Base-by-base conservation (phyloP, 2,888 invertebrate species). In the Amiota minor region DNA sequence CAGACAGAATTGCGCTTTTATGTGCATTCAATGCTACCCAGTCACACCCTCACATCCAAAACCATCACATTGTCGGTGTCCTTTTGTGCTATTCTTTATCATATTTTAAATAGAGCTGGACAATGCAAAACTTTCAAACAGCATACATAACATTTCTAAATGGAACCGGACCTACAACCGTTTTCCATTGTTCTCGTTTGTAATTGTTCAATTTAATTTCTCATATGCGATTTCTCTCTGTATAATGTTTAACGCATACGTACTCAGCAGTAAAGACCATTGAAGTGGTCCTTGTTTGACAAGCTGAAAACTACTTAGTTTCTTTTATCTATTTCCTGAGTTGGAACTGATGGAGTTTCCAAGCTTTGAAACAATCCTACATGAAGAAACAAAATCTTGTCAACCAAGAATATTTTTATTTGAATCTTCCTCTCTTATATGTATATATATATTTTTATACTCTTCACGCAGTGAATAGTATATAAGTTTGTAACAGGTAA, bases 1-100 rank as follows among this genome's bases (percentile, higher is more conserved):
- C 35, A 35, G 50, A 59, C 68, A 1, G 53, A 69, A 70, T 65
- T 72, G 59, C 56, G 64, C 69, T 76, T 75, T 73, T 73, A 71
- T 75, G 68, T 47, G 46, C 56, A 62, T 20, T 62, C 20, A 23
- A 49, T 11, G 59, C 35, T 35, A 35, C 2, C n/a, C 50, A 16
- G 65, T 65, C 20, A n/a, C 35, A 35, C 16, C 56, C 18, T 59
- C 11, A 18, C 56, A 50, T 50, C n/a, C 53, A n/a, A 12, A 50
- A 50, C 53, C 53, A 50, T 3, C 12, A n/a, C 56, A 16, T 65
- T 47, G 10, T 47, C 65, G 47, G 1, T 65, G 64, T 14, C 20
- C 46, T 59, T 46, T 35, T 46, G 16, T 70, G 18, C 18, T 45
- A 16, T 59, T 59, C 59, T 70, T 59, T 47, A 47, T 47, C 8